phyloP scores from a whole-genome alignment of 2,888 invertebrate genomes.

The Alviniconcha strummeri region DNA sequence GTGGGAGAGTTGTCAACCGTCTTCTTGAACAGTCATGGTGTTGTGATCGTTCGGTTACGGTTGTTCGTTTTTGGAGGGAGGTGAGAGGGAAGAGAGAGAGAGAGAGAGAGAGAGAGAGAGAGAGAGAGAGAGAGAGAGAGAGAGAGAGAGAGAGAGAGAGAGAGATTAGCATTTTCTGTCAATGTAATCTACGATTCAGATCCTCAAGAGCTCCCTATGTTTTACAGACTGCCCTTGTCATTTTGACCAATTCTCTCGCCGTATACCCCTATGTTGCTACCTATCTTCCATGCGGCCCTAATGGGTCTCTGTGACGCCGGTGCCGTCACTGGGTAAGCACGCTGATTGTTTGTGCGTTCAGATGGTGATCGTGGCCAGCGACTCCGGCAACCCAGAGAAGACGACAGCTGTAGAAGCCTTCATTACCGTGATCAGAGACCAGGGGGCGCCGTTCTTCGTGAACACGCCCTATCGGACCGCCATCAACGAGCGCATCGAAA shows the following conservation, averaged over 20 bases:
- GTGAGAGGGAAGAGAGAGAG: too few species aligned
- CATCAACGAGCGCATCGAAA: conserved; percentile 46
- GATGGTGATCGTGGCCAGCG: conserved; percentile 60
- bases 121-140: too few species aligned
- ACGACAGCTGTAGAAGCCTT: conserved; percentile 47
- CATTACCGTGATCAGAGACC: conserved; percentile 58
- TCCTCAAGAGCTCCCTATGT: too few species aligned
- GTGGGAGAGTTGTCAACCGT: background rate
- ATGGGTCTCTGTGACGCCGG: background rate
- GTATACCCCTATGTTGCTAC: too few species aligned
- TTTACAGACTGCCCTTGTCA: too few species aligned
- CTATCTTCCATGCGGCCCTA: too few species aligned
- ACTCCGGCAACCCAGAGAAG: conserved; percentile 60
- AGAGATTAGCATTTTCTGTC: too few species aligned
- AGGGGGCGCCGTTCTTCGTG: conserved; percentile 54
- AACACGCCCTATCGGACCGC: conserved; percentile 46
- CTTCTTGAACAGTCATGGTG: background rate
- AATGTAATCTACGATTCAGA: too few species aligned
- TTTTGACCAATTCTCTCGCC: too few species aligned
- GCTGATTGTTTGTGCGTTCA: conserved; percentile 28
- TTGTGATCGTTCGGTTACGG: background rate
- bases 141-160: too few species aligned
- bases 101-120: too few species aligned
- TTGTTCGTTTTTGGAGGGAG: background rate
- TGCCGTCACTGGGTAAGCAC: background rate